phyloP scores from a whole-genome alignment of 1,140 invertebrate species.

The Hyles euphorbiae region DNA sequence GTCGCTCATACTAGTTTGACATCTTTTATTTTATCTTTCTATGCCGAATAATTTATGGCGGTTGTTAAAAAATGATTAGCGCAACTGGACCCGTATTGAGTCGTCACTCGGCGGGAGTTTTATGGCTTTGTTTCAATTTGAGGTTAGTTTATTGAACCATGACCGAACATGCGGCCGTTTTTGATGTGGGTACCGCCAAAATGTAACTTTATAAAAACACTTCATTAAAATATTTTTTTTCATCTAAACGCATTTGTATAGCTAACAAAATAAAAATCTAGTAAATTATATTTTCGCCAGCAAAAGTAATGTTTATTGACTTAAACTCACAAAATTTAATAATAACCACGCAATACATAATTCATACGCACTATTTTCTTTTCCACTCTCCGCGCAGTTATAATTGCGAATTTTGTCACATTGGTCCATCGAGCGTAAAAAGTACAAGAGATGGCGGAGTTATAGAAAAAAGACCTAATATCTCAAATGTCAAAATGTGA shows the following conservation, averaged over 20 bases:
- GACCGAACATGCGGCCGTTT: conserved; percentile 16
- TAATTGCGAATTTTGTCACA: conserved; percentile 3
- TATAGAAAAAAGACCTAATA: conserved; percentile 76
- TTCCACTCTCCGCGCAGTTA: too few species aligned
- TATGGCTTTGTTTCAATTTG: conserved; percentile 57
- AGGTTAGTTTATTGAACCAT: conserved; percentile 53
- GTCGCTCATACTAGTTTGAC: too few species aligned
- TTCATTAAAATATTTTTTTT: too few species aligned
- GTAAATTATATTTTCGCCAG: too few species aligned
- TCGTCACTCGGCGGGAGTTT: conserved; percentile 54
- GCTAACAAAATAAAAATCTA: too few species aligned
- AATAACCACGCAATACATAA: too few species aligned
- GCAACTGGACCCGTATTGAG: conserved; percentile 40
- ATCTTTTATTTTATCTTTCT: too few species aligned
- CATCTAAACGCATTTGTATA: too few species aligned
- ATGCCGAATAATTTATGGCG: conserved; percentile 41
- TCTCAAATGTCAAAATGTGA: conserved; percentile 77
- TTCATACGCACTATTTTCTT: neutral
- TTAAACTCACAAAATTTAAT: too few species aligned
- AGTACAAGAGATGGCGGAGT: conserved; percentile 56
- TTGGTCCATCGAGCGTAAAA: neutral
- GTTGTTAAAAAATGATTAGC: conserved; percentile 61
- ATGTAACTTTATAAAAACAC: too few species aligned
- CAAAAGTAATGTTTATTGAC: too few species aligned
- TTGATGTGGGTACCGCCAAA: too few species aligned